Conservation (phyloP, 2,113 vertebrate genomes). For the Abramis brama region DNA sequence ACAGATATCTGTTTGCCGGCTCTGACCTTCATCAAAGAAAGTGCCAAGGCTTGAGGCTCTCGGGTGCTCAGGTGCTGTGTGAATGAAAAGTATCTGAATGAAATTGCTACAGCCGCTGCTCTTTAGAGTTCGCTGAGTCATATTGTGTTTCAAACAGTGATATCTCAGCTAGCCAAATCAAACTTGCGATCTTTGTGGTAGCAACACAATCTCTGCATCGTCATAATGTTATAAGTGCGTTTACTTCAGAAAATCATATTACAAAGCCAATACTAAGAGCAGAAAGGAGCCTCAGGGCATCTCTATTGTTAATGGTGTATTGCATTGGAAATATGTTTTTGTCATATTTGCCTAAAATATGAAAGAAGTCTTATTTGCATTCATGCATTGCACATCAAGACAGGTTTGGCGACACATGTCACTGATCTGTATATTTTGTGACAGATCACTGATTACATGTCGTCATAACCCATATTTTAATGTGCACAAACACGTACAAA, state of each 20-base stretch:
- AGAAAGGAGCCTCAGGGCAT: background rate
- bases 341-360: background rate
- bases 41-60: background rate
- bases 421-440: background rate
- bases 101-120: background rate
- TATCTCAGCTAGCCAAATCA: conserved; percentile 30
- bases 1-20: background rate
- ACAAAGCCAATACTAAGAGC: background rate
- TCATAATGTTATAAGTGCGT: background rate
- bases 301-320: background rate
- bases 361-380: background rate
- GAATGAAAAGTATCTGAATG: conserved; percentile 5
- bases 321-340: background rate
- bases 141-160: background rate
- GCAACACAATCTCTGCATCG: background rate
- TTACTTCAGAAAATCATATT: background rate
- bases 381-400: background rate
- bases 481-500: background rate
- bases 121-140: conserved; percentile 8
- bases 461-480: background rate
- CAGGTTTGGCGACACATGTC: background rate
- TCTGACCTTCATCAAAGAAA: background rate
- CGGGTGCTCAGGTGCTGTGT: conserved; percentile 18
- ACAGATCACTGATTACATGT: background rate
- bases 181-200: conserved; percentile 9